These are phyloP conservation scores for Scaptomyza hsui DNA, from an alignment of 1,140 invertebrate species.

Conservation along the genomic window DNA sequence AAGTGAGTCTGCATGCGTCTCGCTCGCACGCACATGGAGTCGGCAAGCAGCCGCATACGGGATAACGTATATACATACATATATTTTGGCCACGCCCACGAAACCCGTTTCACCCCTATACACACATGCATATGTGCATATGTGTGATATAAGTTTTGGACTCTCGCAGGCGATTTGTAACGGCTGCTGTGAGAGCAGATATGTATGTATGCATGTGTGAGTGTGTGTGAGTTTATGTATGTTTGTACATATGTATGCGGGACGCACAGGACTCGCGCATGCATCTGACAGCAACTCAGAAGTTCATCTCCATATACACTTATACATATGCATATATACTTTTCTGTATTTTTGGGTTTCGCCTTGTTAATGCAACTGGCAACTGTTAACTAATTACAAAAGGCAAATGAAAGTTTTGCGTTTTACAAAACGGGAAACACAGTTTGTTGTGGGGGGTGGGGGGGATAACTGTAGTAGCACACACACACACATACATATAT, in stretches of 20 bases:
- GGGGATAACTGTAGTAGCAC: neutral
- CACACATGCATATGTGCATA: slow-evolving; percentile 3
- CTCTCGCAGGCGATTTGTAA: slow-evolving; percentile 24
- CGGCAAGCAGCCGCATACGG: slow-evolving; percentile 15
- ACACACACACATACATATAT: neutral
- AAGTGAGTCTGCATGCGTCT: slow-evolving; percentile 27
- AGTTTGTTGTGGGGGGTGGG: neutral
- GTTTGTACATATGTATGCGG: slow-evolving; percentile 54
- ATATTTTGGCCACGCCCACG: neutral
- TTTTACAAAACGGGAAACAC: slow-evolving; percentile 28
- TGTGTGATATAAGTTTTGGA: slow-evolving; percentile 1
- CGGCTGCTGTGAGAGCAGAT: slow-evolving; percentile 23
- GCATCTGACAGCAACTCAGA: slow-evolving; percentile 43
- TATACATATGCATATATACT: slow-evolving; percentile 12
- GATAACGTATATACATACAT: neutral
- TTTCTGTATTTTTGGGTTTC: slow-evolving; percentile 9
- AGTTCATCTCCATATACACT: slow-evolving; percentile 2
- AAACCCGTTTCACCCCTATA: slow-evolving; percentile 49
- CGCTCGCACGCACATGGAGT: slow-evolving; percentile 22
- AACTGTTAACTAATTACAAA: slow-evolving; percentile 71
- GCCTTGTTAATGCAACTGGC: slow-evolving; percentile 28
- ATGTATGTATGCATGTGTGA: slow-evolving; percentile 5
- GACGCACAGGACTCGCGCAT: slow-evolving; percentile 47
- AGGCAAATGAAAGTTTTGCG: slow-evolving; percentile 68
- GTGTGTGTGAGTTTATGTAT: slow-evolving; percentile 22